phyloP scores from a whole-genome alignment of 2,888 invertebrate genomes.

The Morpho achilles region DNA sequence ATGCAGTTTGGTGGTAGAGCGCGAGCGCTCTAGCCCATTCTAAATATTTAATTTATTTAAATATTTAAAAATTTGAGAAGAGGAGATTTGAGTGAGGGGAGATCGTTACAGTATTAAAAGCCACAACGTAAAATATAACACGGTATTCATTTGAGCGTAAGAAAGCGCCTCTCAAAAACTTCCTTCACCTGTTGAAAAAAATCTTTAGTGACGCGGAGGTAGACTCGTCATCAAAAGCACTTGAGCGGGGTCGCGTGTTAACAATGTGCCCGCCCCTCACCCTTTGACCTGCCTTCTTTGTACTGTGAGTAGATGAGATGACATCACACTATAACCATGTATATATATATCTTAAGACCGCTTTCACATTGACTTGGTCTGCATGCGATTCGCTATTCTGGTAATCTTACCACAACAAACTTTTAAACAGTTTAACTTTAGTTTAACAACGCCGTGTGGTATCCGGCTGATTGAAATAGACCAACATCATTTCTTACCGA shows the following conservation, averaged over 20 bases:
- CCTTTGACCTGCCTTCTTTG: slow-evolving; percentile 73
- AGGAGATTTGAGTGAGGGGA: too few relatives aligned
- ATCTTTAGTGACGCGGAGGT: slow-evolving; percentile 26
- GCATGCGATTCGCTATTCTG: too few relatives aligned
- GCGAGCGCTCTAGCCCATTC: too few relatives aligned
- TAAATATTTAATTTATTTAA: too few relatives aligned
- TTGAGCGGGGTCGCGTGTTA: slow-evolving; percentile 68
- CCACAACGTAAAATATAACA: slow-evolving; percentile 3
- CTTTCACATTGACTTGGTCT: slow-evolving; percentile 2
- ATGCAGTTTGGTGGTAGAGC: too few relatives aligned
- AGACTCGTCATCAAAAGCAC: slow-evolving; percentile 63
- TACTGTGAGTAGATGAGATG: slow-evolving; percentile 62
- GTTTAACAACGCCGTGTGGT: too few relatives aligned
- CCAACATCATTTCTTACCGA: too few relatives aligned
- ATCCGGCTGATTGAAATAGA: too few relatives aligned
- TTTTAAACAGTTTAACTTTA: too few relatives aligned
- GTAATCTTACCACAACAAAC: too few relatives aligned
- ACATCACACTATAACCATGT: slow-evolving; percentile 47
- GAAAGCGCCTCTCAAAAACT: slow-evolving; percentile 25
- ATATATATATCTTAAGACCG: slow-evolving; percentile 16
- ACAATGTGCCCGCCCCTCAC: slow-evolving; percentile 67
- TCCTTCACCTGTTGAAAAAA: slow-evolving; percentile 33
- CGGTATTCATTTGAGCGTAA: slow-evolving; percentile 21
- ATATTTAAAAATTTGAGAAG: too few relatives aligned
- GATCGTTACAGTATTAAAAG: too few relatives aligned